Evolutionary conservation across 2,113 vertebrate species (phyloP).

Genomic region (Urocolius indicus): DNA sequence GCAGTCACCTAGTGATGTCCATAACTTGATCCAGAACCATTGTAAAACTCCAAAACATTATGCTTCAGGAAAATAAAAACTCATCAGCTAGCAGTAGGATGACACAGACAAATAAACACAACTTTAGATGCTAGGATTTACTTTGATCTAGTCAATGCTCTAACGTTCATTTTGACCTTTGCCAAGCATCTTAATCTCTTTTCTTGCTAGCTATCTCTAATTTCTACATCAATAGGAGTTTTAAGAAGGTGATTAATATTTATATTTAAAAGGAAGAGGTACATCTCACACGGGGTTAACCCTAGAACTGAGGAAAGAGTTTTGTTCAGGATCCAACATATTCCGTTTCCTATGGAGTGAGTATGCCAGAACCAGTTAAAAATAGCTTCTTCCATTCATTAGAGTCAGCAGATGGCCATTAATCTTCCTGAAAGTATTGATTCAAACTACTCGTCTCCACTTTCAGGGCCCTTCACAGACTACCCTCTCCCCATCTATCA

Average conservation of each 20-base stretch:
- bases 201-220: background rate
- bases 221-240: background rate
- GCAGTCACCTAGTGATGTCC: background rate
- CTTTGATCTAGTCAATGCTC: background rate
- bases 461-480: constrained; percentile 55
- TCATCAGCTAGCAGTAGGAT: background rate
- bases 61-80: background rate
- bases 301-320: background rate
- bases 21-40: background rate
- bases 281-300: background rate
- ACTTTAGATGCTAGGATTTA: background rate
- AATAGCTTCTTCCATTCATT: constrained; percentile 70
- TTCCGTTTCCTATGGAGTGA: background rate
- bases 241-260: constrained; percentile 34
- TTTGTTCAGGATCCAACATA: constrained; percentile 23
- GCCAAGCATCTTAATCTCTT: background rate
- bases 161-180: constrained; percentile 15
- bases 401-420: constrained; percentile 67
- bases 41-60: background rate
- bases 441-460: constrained; percentile 57
- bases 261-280: background rate
- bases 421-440: constrained; percentile 72
- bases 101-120: background rate
- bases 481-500: constrained; percentile 63
- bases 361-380: constrained; percentile 55